Base-by-base conservation (phyloP, 2,797 vertebrate genomes). In the Enteromius afrohamiltoni region DNA sequence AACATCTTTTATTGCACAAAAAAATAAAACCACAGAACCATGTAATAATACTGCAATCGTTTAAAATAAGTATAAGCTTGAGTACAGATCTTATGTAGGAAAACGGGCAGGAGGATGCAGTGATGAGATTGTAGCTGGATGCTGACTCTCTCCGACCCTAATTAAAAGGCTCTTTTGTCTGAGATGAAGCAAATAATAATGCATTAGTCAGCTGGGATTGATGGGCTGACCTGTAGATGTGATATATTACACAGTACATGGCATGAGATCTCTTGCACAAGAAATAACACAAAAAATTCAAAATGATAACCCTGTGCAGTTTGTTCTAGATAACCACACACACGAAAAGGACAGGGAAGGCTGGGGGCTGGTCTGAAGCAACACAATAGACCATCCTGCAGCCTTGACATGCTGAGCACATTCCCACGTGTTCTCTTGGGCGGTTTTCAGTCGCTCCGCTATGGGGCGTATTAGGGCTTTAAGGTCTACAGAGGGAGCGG, bases 401-500 rank as follows among this genome's bases (percentile, higher is more conserved):
- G 26, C 64, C 82, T 83, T 77, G 75, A 69, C 75, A 62, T 40
- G 17, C 9, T 74, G 69, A 74, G 64, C 69, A 26, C 49, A 53
- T 42, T 40, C 82, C 74, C 75, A 83, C 82, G 51, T 71, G 40
- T 77, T 77, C 14, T 78, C 42, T 13, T 53, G 47, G 62, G 69
- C 55, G 64, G 23, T 91, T 87, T 88, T 77, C 37, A 26, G 42
- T 51, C 16, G 55, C 67, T 75, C 92, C 93, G 88, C 92, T 89
- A 83, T 6, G 87, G 83, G 93, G 93, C 92, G 91, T 89, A 85
- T 51, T 71, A 86, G 85, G 74, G 87, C 90, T 49, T 82, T 34
- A 37, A 75, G 83, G 68, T 80, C 42, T 70, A 40, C 51, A 34
- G 47, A 84, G 70, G 19, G 45, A 82, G 53, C 62, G 34, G 60